These are phyloP conservation scores for Hylia prasina DNA, from an alignment of 2,113 vertebrate species.

Conservation along the genomic window DNA sequence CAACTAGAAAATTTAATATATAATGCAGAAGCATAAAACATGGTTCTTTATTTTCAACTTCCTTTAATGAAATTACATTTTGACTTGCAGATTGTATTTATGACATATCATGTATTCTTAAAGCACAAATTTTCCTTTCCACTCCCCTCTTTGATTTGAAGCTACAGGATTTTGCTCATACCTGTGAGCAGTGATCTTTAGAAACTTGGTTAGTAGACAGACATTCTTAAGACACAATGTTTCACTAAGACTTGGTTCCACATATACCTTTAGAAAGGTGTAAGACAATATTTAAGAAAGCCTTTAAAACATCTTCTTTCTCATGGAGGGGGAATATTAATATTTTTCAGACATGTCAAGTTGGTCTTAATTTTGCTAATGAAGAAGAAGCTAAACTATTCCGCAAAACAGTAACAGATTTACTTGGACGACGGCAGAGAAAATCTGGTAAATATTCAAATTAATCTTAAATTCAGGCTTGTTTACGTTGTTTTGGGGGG, in stretches of 20 bases:
- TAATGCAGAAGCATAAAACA: background rate
- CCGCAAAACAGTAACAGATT: constrained; percentile 83
- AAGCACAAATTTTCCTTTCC: background rate
- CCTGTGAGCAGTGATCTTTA: background rate
- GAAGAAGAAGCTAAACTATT: constrained; percentile 97
- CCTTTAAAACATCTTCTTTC: constrained; percentile 13
- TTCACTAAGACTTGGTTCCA: background rate
- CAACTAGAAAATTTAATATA: background rate
- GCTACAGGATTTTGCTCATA: background rate
- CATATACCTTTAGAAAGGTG: background rate
- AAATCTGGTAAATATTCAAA: constrained; percentile 81
- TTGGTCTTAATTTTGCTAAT: constrained; percentile 96
- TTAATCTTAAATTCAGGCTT: constrained; percentile 27
- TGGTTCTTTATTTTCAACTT: background rate
- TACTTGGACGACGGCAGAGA: constrained; percentile 87
- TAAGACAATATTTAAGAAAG: background rate
- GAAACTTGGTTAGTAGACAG: background rate
- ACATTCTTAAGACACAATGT: background rate
- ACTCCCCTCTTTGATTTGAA: background rate
- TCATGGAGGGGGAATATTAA: constrained; percentile 6
- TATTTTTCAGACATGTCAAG: constrained; percentile 86
- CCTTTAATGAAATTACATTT: background rate
- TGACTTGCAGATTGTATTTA: background rate
- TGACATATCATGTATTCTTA: background rate
- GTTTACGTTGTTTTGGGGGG: background rate